phyloP scores from a whole-genome alignment of 2,797 vertebrate species.

The Lagorchestes hirsutus region DNA sequence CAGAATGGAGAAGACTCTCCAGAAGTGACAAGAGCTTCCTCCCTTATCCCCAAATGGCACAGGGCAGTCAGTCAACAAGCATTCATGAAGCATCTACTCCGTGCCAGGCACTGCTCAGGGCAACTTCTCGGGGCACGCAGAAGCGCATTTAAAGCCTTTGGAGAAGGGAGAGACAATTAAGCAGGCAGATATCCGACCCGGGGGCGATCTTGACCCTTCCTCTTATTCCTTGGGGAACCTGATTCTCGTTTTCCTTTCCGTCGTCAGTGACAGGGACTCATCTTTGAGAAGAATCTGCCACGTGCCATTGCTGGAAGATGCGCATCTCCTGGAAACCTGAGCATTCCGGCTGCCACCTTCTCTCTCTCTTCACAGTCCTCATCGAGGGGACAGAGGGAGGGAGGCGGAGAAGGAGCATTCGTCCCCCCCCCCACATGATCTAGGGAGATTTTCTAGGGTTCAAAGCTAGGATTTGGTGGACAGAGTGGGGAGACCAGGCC shows the following conservation, averaged over 20 bases:
- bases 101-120: not conserved
- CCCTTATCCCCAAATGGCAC: not conserved
- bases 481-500: not conserved
- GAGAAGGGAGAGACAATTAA: not conserved
- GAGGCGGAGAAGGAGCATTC: slow-evolving; percentile 25
- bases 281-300: not conserved
- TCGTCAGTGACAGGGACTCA: not conserved
- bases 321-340: not conserved
- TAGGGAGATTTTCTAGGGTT: not conserved
- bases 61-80: not conserved
- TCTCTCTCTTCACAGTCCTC: not conserved
- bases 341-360: not conserved
- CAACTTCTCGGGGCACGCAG: not conserved
- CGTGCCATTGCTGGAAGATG: not conserved
- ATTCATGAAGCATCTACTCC: not conserved
- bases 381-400: not conserved
- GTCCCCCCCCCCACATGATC: not conserved
- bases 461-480: not conserved
- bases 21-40: not conserved
- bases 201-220: not conserved
- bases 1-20: not conserved
- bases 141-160: not conserved
- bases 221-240: not conserved
- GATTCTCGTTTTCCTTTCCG: not conserved
- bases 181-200: not conserved